These are phyloP conservation scores for Octopus sinensis DNA, from an alignment of 1,140 invertebrate genomes.

Conservation along the genomic window DNA sequence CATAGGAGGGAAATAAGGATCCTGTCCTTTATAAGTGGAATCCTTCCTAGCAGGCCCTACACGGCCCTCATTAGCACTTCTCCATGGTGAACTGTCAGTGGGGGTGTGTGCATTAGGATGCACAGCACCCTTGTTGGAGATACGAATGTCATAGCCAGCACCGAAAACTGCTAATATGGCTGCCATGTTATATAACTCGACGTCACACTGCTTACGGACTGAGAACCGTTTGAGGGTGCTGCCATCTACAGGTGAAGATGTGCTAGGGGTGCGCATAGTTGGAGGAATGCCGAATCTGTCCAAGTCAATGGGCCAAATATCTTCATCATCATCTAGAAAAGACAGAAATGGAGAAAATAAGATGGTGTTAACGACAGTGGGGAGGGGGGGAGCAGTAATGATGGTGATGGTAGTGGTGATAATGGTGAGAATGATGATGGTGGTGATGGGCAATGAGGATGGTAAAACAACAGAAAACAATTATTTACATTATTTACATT, in stretches of 20 bases:
- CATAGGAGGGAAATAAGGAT: conserved; percentile 56
- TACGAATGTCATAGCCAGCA: conserved; percentile 84
- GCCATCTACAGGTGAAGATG: neutral
- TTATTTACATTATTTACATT: too few relatives aligned
- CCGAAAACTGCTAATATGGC: conserved; percentile 83
- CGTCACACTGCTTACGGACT: conserved; percentile 66
- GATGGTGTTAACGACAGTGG: too few relatives aligned
- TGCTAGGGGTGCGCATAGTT: conserved; percentile 18
- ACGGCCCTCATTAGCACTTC: conserved; percentile 35
- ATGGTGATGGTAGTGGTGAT: too few relatives aligned
- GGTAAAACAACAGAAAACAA: too few relatives aligned
- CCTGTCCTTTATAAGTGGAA: conserved; percentile 49
- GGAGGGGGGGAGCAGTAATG: too few relatives aligned
- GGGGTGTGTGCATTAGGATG: conserved; percentile 67
- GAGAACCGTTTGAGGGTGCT: conserved; percentile 25
- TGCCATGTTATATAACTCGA: conserved; percentile 84
- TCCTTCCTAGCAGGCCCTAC: conserved; percentile 39
- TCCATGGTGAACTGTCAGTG: conserved; percentile 7
- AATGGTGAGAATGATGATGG: too few relatives aligned
- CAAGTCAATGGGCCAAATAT: conserved; percentile 47
- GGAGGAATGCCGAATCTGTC: conserved; percentile 41
- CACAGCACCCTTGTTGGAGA: conserved; percentile 74
- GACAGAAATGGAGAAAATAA: conserved; percentile 58
- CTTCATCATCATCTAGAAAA: conserved; percentile 53
- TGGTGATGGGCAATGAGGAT: too few relatives aligned